phyloP scores from a whole-genome alignment of 2,113 vertebrate genomes.

The Antechinus stuartii region DNA sequence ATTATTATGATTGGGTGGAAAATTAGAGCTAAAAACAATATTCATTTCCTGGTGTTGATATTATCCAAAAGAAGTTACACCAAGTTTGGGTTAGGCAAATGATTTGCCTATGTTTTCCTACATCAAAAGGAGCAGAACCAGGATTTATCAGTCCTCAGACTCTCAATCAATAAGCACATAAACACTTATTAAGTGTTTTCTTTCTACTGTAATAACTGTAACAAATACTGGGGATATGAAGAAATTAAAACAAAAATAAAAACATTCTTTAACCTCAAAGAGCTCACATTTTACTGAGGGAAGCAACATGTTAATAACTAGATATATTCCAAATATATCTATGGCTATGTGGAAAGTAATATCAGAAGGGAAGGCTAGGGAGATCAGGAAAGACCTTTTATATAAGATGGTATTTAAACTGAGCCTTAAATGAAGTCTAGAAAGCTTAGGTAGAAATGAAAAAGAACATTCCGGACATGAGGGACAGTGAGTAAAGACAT shows the following conservation, averaged over 20 bases:
- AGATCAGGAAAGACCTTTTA: not conserved
- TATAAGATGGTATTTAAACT: not conserved
- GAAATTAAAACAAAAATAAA: too few species aligned
- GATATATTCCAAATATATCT: too few species aligned
- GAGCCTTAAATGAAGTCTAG: not conserved
- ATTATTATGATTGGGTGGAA: not conserved
- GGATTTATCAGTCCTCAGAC: not conserved
- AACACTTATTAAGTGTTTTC: not conserved
- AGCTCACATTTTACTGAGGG: not conserved
- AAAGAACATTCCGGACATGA: not conserved
- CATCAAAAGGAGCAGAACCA: not conserved
- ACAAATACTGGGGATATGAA: not conserved
- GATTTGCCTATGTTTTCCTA: not conserved
- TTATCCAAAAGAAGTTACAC: not conserved
- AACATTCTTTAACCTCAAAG: not conserved
- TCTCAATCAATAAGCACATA: not conserved
- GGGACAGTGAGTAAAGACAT: not conserved
- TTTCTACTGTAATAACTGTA: not conserved
- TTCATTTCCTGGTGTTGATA: too few species aligned
- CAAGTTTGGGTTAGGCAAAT: not conserved
- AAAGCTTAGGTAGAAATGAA: not conserved
- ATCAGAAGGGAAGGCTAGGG: not conserved
- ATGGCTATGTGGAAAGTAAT: not conserved
- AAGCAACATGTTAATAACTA: not conserved
- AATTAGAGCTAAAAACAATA: not conserved